Percentiles rank a stretch among this genome's conserved stretches.
phyloP scores from a whole-genome alignment of 2,888 invertebrate genomes.

The Caenorhabditis sp. region DNA sequence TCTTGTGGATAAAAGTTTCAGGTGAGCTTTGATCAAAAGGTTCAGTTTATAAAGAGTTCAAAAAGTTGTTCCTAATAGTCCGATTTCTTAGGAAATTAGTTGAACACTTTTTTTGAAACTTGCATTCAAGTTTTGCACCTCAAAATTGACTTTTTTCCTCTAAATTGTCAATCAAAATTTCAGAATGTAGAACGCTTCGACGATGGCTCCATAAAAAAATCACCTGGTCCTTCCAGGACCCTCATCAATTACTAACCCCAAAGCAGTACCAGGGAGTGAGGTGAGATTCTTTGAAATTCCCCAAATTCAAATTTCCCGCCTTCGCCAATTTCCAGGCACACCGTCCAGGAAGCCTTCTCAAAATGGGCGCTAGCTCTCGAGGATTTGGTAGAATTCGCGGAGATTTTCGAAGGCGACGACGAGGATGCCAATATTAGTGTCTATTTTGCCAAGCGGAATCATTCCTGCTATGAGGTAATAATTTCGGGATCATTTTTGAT shows the following conservation, averaged over 20 bases:
- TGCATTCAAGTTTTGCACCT: no score
- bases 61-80: no score
- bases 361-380: conserved; percentile 65
- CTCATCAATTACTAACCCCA: conserved; percentile 49
- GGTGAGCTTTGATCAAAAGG: not conserved
- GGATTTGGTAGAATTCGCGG: conserved; percentile 49
- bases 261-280: conserved; percentile 24
- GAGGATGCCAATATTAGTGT: conserved; percentile 45
- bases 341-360: conserved; percentile 45
- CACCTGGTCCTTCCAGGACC: conserved; percentile 70
- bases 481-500: not conserved
- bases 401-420: conserved; percentile 4
- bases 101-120: no score
- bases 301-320: not conserved
- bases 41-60: no score
- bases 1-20: not conserved
- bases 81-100: no score
- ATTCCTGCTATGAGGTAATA: conserved; percentile 60
- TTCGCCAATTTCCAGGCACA: conserved; percentile 40
- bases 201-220: conserved; percentile 57
- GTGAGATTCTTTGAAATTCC: not conserved
- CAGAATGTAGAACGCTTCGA: conserved; percentile 28
- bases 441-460: conserved; percentile 54
- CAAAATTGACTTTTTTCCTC: no score
- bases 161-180: no score